phyloP scores from a whole-genome alignment of 2,888 invertebrate genomes.

The Charanyca ferruginea region DNA sequence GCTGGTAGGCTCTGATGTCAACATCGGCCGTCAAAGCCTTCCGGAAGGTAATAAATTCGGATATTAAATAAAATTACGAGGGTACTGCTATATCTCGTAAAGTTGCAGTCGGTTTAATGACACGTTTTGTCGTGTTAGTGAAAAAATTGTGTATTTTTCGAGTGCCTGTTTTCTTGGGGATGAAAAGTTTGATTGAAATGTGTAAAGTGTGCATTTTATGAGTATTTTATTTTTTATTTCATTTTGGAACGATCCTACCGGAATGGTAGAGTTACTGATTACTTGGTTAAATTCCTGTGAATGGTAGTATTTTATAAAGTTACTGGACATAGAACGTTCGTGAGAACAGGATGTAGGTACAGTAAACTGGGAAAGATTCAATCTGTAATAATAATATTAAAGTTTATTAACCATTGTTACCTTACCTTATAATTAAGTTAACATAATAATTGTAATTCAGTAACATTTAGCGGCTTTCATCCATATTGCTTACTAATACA shows the following conservation, averaged over 20 bases:
- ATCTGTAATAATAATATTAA: no score
- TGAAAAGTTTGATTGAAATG: slow-evolving; percentile 26
- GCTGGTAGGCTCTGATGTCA: slow-evolving; percentile 39
- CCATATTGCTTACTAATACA: no score
- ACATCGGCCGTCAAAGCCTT: slow-evolving; percentile 36
- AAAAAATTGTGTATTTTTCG: slow-evolving; percentile 36
- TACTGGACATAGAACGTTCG: no score
- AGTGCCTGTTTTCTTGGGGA: background rate
- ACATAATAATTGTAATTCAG: no score
- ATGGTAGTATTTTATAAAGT: background rate
- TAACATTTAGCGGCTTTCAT: no score
- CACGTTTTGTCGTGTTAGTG: slow-evolving; percentile 25
- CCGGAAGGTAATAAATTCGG: slow-evolving; percentile 50
- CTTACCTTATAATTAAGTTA: no score
- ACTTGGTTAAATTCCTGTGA: background rate
- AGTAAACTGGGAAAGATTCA: no score
- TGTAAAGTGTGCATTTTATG: slow-evolving; percentile 32
- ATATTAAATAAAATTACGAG: slow-evolving; percentile 54
- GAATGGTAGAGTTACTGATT: background rate
- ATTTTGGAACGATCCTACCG: background rate
- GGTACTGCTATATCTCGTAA: slow-evolving; percentile 54
- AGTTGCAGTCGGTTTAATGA: slow-evolving; percentile 52
- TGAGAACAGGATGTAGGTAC: no score
- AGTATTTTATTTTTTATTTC: slow-evolving; percentile 10
- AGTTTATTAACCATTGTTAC: no score